phyloP scores from a whole-genome alignment of 2,888 invertebrate species.

The Scaptomyza tumidula region DNA sequence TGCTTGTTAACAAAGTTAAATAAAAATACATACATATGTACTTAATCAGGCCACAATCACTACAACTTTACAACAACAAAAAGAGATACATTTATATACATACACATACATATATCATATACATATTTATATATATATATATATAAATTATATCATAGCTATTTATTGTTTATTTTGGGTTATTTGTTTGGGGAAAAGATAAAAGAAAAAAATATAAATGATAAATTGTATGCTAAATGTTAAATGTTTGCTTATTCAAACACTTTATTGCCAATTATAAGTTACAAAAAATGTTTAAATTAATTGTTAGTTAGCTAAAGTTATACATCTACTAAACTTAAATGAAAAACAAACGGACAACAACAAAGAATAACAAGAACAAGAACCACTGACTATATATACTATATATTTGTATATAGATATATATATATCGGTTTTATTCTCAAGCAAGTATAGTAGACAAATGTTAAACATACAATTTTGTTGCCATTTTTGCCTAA shows the following conservation, averaged over 20 bases:
- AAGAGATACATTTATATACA: conserved; percentile 62
- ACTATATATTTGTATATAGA: no score
- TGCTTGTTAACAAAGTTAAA: conserved; percentile 48
- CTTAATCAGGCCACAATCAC: conserved; percentile 78
- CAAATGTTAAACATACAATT: conserved; percentile 82
- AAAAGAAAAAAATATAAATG: conserved; percentile 33
- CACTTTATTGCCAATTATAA: conserved; percentile 77
- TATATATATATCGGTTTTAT: conserved; percentile 63
- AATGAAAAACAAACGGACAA: conserved; percentile 23
- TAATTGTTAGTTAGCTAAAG: conserved; percentile 78
- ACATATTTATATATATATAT: conserved; percentile 21
- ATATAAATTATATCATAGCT: conserved; percentile 53
- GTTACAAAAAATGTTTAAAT: conserved; percentile 77
- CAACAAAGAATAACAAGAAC: conserved; percentile 25
- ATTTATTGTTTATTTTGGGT: conserved; percentile 73
- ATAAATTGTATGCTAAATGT: conserved; percentile 74
- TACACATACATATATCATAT: conserved; percentile 44
- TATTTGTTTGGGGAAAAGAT: conserved; percentile 47
- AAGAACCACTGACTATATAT: conserved; percentile 69
- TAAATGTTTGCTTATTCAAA: conserved; percentile 77
- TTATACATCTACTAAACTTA: conserved; percentile 71
- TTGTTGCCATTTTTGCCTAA: conserved; percentile 85
- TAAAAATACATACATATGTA: conserved; percentile 40
- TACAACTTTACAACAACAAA: conserved; percentile 61
- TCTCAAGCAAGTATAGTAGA: conserved; percentile 67